phyloP scores from a whole-genome alignment of 2,888 invertebrate genomes.

The Pterobdella sp. region DNA sequence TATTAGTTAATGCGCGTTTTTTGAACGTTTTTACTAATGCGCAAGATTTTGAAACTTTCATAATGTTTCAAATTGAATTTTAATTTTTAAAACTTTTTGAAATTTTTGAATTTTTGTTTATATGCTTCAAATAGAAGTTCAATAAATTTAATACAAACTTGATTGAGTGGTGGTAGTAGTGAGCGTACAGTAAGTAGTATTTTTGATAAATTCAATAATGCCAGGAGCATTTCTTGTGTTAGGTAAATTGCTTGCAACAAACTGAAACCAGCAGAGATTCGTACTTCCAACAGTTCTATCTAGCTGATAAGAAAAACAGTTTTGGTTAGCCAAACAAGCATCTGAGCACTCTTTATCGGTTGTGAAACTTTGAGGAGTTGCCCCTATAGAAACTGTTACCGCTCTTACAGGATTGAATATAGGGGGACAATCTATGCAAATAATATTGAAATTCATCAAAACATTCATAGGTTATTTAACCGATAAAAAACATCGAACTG shows the following conservation, averaged over 20 bases:
- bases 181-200: constrained; percentile 20
- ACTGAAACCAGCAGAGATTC: constrained; percentile 19
- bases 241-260: not conserved
- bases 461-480: no score
- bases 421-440: not conserved
- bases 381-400: not conserved
- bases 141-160: constrained; percentile 10
- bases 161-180: not conserved
- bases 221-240: not conserved
- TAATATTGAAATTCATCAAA: constrained; percentile 2
- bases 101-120: no score
- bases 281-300: constrained; percentile 8
- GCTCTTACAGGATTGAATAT: not conserved
- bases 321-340: not conserved
- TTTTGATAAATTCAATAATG: constrained; percentile 25
- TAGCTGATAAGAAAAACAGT: constrained; percentile 20
- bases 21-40: no score
- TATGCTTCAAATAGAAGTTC: not conserved
- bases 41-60: no score
- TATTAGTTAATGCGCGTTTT: no score
- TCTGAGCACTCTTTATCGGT: not conserved
- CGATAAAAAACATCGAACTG: no score
- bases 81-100: no score
- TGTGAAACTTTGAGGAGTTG: not conserved
- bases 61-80: no score